Base-by-base conservation (phyloP, 2,113 vertebrate species). In the Phycodurus eques region DNA sequence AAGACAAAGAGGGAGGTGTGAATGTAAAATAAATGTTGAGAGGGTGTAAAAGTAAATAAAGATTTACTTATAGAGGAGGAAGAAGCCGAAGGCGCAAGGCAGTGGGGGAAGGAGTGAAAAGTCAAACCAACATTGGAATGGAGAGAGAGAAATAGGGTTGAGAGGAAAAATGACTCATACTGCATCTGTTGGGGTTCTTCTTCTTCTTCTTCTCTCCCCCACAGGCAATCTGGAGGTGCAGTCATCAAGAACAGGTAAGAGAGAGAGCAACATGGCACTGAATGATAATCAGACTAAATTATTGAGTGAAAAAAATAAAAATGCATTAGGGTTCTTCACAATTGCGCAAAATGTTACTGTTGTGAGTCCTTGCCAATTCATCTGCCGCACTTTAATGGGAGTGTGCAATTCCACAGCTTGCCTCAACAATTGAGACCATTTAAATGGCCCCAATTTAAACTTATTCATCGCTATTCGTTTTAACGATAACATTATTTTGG, bases 191-290 rank as follows among this genome's bases (percentile, higher is more conserved):
- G 51, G 22, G 68, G 72, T 69, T 77, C 66, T 62, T 72, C 69
- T 77, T 75, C 17, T 27, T 27, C 27, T 27, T 27, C 27, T 27
- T 27, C 27, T 71, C 70, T 81, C 59, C 73, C 76, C 85, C 74
- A 77, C 85, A 91, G 90, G 87, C 90, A 91, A 88, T 91, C 90
- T 87, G 90, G 88, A 90, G 88, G 88, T 80, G 90, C 90, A 88
- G 90, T 90, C 87, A 90, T 90, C 86, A 91, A 91, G 84, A 91
- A 90, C 87, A 90, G 88, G 90, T 91, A 87, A 79, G 85, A 70
- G 67, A 60, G 60, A 74, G 63, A 43, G 57, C 49, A 68, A 46
- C 54, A 75, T 87, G 73, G 77, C 78, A 69, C 80, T 85, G 87
- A 81, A 89, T 88, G 61, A 81, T 90, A 89, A 89, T 89, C 74